Evolutionary conservation across 2,113 vertebrate genomes (phyloP), one percentile per base, ranked within the genome.

Genomic region (Camelus bactrianus): DNA sequence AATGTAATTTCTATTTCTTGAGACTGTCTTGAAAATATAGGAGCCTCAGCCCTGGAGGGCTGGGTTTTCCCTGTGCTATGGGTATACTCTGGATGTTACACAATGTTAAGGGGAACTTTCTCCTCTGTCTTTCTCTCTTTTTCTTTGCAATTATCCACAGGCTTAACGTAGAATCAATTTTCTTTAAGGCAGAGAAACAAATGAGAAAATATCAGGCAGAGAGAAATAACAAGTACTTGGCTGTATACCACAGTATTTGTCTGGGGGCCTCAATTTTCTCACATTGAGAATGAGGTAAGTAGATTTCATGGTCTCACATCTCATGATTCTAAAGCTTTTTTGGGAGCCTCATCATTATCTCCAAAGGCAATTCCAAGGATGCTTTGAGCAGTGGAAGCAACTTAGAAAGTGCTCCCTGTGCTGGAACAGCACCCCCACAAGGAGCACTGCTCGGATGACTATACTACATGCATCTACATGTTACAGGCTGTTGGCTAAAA

Each of bases 1-100:
- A 87, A 85, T 84, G 46, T 6, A 3, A 95, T 56, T 95, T 81
- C 32, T 82, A 17, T 52, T 91, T 92, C 86, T 86, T 86, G 30
- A 97, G 46, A 65, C 54, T 58, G 79, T 79, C 58, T 82, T 95
- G 26, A 52, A 54, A 82, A 79, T n/a, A 15, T 3, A 58, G 24
- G 8, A 58, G 28, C 6, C 13, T 22, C 15, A 77, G 13, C 50
- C 52, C 5, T 35, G 30, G 81, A 85, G 16, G 6, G 11, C 65
- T 65, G 20, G 9, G 20, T 42, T 77, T 24, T 81, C 48, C 4
- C 48, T 70, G 16, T 15, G 15, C 42, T 70, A 28, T 19, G 35
- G n/a, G 81, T 19, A 38, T 0, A 67, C 2, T 35, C 19, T 77
- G 8, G 54, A 65, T 46, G 84, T 28, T 6, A 56, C 30, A 2